Base-by-base conservation (phyloP, 2,797 vertebrate species). In the Cirrhinus molitorella region DNA sequence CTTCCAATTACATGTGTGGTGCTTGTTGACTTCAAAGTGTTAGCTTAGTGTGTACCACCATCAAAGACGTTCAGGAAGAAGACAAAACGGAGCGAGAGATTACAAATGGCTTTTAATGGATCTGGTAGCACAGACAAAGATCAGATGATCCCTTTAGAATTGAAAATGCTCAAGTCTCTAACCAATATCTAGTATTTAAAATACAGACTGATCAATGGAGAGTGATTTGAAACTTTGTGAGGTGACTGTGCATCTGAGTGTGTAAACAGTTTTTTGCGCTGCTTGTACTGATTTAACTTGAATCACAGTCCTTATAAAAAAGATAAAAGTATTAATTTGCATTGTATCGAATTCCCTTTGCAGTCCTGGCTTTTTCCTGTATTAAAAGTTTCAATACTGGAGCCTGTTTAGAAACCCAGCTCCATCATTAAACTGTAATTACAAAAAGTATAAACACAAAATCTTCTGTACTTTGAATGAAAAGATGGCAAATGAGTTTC, bases 21-120 rank as follows among this genome's bases (percentile, higher is more conserved):
- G 51, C 53, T 79, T 31, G 37, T 14, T 65, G 21, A 75, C 63
- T 71, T 53, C 14, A 63, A 71, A 68, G 17, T 23, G 61, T 71
- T 25, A 28, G 40, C 40, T 73, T 72, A 78, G 45, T 31, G 21
- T 51, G 53, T 6, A 76, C 51, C 23, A 59, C 66, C 14, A 66
- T 61, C 47, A 74, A 82, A 80, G 11, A 75, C 1, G 16, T 68
- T 47, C 31, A 78, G 47, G 5, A 76, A 79, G 34, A 19, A 80
- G 45, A 61, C 67, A 66, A 55, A 76, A 25, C 23, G 23, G 28
- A 80, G 34, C 0, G 17, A 65, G 13, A 37, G 43, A 68, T 31
- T 51, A 82, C 75, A 85, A 55, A 75, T 65, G 66, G 72, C 45
- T 74, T 89, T 89, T 87, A 87, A 83, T 89, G 76, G 66, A 25